A percentile compares a stretch with the other conserved stretches of the same genome.
Conservation (phyloP, 2,113 vertebrate species). For the Oryzias woworae region DNA sequence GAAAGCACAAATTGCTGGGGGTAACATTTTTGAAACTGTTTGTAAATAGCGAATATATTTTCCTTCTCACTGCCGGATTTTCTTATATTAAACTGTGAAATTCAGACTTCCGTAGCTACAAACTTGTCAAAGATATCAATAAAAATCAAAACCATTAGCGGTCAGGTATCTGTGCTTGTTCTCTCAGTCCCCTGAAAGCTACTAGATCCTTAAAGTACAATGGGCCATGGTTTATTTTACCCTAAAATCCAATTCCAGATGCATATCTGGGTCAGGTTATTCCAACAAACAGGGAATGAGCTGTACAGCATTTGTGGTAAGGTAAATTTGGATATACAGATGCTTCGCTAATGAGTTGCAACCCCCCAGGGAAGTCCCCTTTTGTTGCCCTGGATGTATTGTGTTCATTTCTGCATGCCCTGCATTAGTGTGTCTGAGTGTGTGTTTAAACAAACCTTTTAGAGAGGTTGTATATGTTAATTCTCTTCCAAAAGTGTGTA, state of each 20-base stretch:
- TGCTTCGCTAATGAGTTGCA: conserved; percentile 29
- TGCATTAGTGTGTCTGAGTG: neutral
- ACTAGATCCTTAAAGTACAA: too few species aligned
- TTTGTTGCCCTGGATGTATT: conserved; percentile 21
- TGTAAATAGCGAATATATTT: conserved; percentile 21
- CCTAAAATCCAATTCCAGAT: conserved; percentile 6
- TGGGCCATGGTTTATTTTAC: neutral
- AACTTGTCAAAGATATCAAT: too few species aligned
- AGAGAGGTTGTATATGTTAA: neutral
- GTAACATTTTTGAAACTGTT: too few species aligned
- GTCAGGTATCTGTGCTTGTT: too few species aligned
- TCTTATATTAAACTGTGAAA: too few species aligned
- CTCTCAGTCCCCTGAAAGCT: too few species aligned
- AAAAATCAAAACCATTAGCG: too few species aligned
- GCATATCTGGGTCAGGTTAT: conserved; percentile 14
- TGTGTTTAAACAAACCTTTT: conserved; percentile 3
- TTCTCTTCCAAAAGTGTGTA: too few species aligned
- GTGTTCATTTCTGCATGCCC: neutral
- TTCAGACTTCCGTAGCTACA: too few species aligned
- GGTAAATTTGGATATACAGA: conserved; percentile 35
- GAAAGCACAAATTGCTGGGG: neutral
- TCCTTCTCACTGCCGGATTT: neutral
- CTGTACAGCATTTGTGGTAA: conserved; percentile 11
- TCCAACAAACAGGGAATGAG: conserved; percentile 14
- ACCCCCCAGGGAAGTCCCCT: conserved; percentile 27